Evolutionary conservation across 1,140 invertebrate species (phyloP), one percentile per base, ranked within the genome.

Genomic region (Anagrus nilaparvatae): DNA sequence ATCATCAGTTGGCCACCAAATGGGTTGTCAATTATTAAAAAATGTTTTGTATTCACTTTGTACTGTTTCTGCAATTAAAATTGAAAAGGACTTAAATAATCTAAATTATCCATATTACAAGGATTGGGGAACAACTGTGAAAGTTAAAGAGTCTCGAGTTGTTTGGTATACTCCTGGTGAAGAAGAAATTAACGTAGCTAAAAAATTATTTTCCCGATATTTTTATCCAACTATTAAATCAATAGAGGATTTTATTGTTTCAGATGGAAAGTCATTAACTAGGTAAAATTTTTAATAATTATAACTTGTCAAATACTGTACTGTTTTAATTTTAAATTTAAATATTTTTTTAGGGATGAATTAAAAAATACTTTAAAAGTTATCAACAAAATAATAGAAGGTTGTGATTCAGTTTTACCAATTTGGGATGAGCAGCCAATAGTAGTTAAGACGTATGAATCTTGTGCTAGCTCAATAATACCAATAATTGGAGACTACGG

Each of bases 81-180:
- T 74, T 5, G 65, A 74, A 9, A 34, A 35, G 12, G 71, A 78
- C 40, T 80, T 76, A 47, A 74, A 81, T 35, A 67, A 72, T 35
- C 75, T 77, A 2, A 75, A 85, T 35, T 86, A 82, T 69, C 66
- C 90, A 8, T 78, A 87, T 4, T 76, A 91, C 13, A 79, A 80
- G 8, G 79, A 91, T 46, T 96, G 91, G 92, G 90, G 85, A 0
- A 70, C 76, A 43, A 66, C 78, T 1, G 73, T 77, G 9, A 64
- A 84, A 50, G 54, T 84, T 4, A 63, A 81, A 19, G 69, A 78
- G 4, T 60, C 86, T 9, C 70, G 78, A 6, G 67, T 90, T 3
- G 65, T 81, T 28, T 94, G 85, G 85, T 84, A 88, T 56, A 62
- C 79, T 13, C 87, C 90, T 0, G 72, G 65, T 16, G 60, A 74